Conservation (phyloP, 2,797 vertebrate species). For the Natrix natrix region DNA sequence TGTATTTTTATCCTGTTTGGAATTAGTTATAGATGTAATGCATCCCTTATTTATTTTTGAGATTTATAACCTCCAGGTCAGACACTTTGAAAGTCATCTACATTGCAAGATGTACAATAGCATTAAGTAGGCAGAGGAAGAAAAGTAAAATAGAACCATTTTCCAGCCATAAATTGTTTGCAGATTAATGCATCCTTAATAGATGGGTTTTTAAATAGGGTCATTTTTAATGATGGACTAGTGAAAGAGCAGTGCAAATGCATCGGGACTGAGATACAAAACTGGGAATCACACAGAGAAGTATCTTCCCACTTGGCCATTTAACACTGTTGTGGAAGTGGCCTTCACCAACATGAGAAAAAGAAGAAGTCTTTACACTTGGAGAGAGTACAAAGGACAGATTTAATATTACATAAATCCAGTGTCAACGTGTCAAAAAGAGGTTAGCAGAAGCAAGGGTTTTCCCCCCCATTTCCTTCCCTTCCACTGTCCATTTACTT, state of each 20-base stretch:
- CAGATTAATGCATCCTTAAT: neutral
- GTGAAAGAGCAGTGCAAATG: neutral
- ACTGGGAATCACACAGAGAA: neutral
- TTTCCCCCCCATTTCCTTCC: too few species aligned
- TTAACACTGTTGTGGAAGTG: neutral
- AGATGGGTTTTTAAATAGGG: neutral
- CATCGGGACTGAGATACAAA: neutral
- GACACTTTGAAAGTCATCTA: neutral
- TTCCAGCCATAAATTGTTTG: neutral
- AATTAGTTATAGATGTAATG: neutral
- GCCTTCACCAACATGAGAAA: neutral
- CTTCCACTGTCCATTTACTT: neutral
- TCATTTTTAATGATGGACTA: neutral
- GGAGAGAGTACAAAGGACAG: neutral
- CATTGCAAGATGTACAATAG: neutral
- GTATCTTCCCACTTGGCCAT: neutral
- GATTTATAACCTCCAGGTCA: neutral
- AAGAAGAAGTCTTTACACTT: neutral
- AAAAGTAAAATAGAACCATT: neutral
- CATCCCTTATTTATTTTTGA: neutral
- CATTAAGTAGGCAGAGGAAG: neutral
- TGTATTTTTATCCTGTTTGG: neutral
- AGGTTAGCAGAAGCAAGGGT: neutral
- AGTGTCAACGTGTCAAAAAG: neutral
- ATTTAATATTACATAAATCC: neutral